Conservation (phyloP, 2,797 vertebrate species). For the Paratrypauchen microcephalus region DNA sequence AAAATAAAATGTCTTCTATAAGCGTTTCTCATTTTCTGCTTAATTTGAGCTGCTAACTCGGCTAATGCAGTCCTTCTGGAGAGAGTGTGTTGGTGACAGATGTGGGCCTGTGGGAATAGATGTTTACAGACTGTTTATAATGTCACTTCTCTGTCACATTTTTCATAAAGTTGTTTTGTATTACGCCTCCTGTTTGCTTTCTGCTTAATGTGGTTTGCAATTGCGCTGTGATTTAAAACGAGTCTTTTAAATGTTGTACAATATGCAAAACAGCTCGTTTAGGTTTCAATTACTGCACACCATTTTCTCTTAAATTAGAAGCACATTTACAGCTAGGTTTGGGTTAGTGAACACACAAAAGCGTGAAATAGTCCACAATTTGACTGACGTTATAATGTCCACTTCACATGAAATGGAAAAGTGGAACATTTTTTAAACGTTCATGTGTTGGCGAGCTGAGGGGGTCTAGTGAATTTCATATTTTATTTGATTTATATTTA, state of each 20-base stretch:
- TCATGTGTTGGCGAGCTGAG: no score
- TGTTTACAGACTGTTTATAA: slow-evolving; percentile 5
- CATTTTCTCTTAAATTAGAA: no score
- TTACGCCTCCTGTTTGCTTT: not conserved
- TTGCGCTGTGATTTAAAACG: not conserved
- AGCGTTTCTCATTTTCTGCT: not conserved
- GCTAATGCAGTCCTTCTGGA: slow-evolving; percentile 1
- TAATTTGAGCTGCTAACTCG: not conserved
- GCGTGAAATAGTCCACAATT: no score
- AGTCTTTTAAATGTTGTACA: not conserved
- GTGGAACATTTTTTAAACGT: no score
- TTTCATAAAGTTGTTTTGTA: not conserved
- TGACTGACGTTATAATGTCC: no score
- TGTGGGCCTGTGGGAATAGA: no score
- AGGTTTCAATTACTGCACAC: no score
- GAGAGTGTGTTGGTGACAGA: not conserved
- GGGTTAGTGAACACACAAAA: no score
- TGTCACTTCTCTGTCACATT: not conserved
- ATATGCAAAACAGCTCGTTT: not conserved
- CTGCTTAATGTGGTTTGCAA: not conserved
- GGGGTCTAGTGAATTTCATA: no score
- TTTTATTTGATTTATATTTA: no score
- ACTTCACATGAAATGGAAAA: no score
- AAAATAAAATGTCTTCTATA: not conserved
- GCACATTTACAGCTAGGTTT: no score